Evolutionary conservation across 1,140 invertebrate genomes (phyloP).

Genomic region (Centruroides vittatus): DNA sequence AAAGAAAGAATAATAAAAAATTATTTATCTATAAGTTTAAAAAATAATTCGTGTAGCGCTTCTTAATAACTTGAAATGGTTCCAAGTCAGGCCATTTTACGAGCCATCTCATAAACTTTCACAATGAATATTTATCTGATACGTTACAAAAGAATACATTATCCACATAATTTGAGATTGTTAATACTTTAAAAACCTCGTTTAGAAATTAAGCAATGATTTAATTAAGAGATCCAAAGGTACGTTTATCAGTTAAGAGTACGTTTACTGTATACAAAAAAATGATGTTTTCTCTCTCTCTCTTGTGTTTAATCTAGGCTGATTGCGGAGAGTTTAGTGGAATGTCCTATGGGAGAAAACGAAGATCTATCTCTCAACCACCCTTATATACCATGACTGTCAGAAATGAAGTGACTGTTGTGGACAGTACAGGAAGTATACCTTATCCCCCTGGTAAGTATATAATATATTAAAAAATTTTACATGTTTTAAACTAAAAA

Average conservation of each 20-base stretch:
- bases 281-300: background rate
- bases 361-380: background rate
- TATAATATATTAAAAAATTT: no score
- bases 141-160: background rate
- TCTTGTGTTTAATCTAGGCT: conserved; percentile 3
- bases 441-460: no score
- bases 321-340: conserved; percentile 13
- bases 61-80: no score
- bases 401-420: conserved; percentile 8
- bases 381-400: background rate
- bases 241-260: background rate
- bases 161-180: background rate
- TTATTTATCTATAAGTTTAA: no score
- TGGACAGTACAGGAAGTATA: conserved; percentile 6
- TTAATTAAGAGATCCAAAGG: background rate
- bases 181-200: background rate
- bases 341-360: conserved; percentile 11
- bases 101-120: background rate
- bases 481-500: no score
- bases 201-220: background rate
- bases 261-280: background rate
- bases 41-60: no score
- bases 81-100: no score
- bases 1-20: no score
- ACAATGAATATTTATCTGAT: background rate